phyloP scores from a whole-genome alignment of 2,797 vertebrate species.

The Neomorphus geoffroyi region DNA sequence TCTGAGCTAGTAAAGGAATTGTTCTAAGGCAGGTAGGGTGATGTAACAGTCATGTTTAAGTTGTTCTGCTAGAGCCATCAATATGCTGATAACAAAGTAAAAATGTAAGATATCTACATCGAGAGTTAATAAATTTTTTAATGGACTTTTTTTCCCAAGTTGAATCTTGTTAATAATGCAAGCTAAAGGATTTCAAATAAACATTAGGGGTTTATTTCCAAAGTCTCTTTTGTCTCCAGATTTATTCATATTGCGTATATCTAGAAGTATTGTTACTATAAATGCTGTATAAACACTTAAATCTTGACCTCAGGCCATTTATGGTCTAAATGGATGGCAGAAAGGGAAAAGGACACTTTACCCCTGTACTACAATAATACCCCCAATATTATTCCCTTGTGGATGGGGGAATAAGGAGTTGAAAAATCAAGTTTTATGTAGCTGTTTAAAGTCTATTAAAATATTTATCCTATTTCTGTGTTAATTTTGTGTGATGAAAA shows the following conservation, averaged over 20 bases:
- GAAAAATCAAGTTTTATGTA: background rate
- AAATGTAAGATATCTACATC: background rate
- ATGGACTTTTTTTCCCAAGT: background rate
- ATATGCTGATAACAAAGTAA: background rate
- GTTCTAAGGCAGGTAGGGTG: background rate
- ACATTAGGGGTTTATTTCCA: background rate
- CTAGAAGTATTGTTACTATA: background rate
- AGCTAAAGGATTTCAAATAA: background rate
- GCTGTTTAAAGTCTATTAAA: background rate
- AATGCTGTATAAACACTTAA: background rate
- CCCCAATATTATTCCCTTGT: background rate
- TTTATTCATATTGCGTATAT: background rate
- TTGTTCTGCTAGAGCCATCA: background rate
- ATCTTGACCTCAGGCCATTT: background rate
- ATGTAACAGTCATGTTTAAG: background rate
- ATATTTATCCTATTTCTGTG: background rate
- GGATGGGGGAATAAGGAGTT: background rate
- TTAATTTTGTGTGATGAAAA: background rate
- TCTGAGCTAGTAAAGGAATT: background rate
- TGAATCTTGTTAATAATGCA: background rate
- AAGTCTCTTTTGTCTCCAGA: background rate
- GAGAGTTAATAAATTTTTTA: background rate
- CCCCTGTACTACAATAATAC: background rate
- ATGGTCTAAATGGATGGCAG: background rate
- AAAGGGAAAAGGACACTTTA: background rate